Percentiles rank a stretch among this genome's conserved stretches.
Evolutionary conservation across 1,140 invertebrate genomes (phyloP).

Genomic region (Ditylenchus dipsaci): DNA sequence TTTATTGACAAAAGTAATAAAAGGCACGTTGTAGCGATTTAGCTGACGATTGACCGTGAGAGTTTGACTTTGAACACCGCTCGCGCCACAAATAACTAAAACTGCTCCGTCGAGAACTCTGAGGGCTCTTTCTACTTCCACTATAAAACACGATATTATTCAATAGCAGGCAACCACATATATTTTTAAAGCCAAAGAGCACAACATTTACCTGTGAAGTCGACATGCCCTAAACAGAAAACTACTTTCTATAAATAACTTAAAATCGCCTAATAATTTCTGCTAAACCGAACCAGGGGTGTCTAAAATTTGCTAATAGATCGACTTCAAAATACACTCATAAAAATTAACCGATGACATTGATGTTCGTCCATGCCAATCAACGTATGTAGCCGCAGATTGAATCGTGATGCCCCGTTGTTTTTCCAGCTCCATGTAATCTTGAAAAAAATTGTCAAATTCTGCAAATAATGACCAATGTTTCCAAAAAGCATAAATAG

Average conservation of each 20-base stretch:
- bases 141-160: conserved; percentile 64
- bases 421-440: conserved; percentile 93
- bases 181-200: too few relatives aligned
- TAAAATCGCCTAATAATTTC: too few relatives aligned
- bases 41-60: conserved; percentile 96
- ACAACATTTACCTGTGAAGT: conserved; percentile 68
- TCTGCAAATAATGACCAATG: too few relatives aligned
- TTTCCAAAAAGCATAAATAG: too few relatives aligned
- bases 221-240: conserved; percentile 78
- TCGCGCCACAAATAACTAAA: conserved; percentile 89
- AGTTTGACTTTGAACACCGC: conserved; percentile 96
- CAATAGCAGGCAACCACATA: too few relatives aligned
- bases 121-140: conserved; percentile 92
- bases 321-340: too few relatives aligned
- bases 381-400: conserved; percentile 93
- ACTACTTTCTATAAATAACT: neutral
- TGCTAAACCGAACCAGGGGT: too few relatives aligned
- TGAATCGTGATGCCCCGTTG: conserved; percentile 98
- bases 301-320: too few relatives aligned
- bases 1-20: conserved; percentile 96
- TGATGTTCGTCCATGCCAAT: conserved; percentile 95
- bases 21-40: conserved; percentile 91
- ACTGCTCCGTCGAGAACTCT: conserved; percentile 93
- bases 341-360: conserved; percentile 82
- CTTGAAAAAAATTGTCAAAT: too few relatives aligned